Base-by-base conservation (phyloP, 2,888 invertebrate genomes). In the Dryobotodes eremita region DNA sequence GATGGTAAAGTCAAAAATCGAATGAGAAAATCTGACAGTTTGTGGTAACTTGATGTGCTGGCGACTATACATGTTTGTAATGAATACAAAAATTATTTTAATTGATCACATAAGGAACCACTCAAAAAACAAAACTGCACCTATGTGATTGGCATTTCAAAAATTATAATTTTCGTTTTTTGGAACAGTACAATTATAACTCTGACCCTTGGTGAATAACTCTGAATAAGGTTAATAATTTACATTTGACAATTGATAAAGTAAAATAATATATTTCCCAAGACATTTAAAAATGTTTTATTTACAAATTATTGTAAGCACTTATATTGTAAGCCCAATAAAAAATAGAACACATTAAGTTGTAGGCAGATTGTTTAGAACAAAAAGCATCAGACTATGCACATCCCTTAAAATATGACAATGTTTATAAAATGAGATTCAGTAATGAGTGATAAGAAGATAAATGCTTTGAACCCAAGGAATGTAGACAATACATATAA, bases 381-480 rank as follows among this genome's bases (percentile, higher is more conserved):
- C 68, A 68, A 50, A 23, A 50, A 68, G 68, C 13, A 23, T 5
- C 20, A 23, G 31, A 50, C 31, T 68, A 26, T 53, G 11, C 75
- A 61, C 53, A 61, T 23, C 17, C 42, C 23, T 10, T 31, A 20
- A 50, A 48, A 26, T 8, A 61, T 48, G n/a, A 73, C 31, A 73
- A 65, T 36, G 17, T 66, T 61, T 61, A 42, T 64, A 36, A 55
- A 36, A 42, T 57, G 36, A 74, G 20, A 36, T 48, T n/a, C 23
- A 42, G 57, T 57, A 66, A 59, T 55, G 36, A 61, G 55, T 57
- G 13, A 57, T 66, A 55, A 23, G 36, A 61, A 70, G 10, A 53
- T 15, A 86, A 82, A 84, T 75, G 65, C 71, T 75, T 62, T 70
- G 23, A 76, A 64, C 55, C 31, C 23, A 48, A 64, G 82, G 79